phyloP scores from a whole-genome alignment of 2,797 vertebrate species.

The Ispidina lecontei region DNA sequence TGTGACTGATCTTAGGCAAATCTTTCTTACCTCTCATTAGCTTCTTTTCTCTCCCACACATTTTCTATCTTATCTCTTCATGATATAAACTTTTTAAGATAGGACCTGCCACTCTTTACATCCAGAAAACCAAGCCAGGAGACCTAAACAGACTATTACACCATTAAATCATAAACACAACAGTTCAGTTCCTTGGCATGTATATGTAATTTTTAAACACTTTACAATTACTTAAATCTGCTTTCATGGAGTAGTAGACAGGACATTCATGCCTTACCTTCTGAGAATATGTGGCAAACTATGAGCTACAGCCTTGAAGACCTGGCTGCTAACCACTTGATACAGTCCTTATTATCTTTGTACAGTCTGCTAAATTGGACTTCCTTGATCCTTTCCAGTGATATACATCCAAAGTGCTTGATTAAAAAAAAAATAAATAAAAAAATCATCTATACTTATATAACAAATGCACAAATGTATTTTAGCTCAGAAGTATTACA shows the following conservation, averaged over 20 bases:
- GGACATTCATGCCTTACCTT: neutral
- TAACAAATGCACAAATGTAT: slow-evolving; percentile 57
- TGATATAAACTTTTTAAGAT: neutral
- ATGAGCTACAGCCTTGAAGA: neutral
- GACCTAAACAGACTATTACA: neutral
- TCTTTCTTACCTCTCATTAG: neutral
- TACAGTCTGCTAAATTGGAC: neutral
- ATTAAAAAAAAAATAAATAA: neutral
- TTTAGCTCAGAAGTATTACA: slow-evolving; percentile 41
- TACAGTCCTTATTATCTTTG: neutral
- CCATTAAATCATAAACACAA: neutral
- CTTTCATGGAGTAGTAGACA: neutral
- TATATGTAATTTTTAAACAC: neutral
- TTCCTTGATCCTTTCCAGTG: neutral
- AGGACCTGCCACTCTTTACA: neutral
- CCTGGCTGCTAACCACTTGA: neutral
- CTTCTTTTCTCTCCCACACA: neutral
- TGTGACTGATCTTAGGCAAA: neutral
- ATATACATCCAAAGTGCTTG: neutral
- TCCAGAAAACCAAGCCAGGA: neutral
- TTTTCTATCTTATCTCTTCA: neutral
- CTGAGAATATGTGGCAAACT: neutral
- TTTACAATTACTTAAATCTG: neutral
- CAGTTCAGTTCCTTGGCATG: neutral
- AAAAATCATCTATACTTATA: slow-evolving; percentile 31